Percentiles rank a stretch among this genome's conserved stretches.
Conservation (phyloP, 2,888 invertebrate genomes). For the Meteorus cinctellus region DNA sequence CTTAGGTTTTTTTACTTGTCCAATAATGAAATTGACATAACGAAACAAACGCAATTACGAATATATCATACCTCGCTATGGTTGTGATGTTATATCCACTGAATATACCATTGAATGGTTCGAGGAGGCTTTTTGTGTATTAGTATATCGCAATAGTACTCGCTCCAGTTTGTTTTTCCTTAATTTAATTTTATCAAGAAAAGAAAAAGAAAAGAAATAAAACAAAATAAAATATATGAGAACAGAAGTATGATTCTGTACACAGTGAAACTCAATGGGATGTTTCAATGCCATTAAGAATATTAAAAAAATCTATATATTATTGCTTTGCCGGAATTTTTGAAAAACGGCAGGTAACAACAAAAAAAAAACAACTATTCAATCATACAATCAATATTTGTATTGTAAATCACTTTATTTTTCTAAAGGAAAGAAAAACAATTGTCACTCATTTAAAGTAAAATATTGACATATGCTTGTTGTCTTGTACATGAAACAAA, state of each 20-base stretch:
- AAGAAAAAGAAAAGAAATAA: neutral
- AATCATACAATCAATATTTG: conserved; percentile 37
- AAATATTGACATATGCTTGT: conserved; percentile 41
- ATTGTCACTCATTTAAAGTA: conserved; percentile 41
- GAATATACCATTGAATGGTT: conserved; percentile 13
- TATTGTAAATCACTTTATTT: conserved; percentile 54
- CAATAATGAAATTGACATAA: conserved; percentile 17
- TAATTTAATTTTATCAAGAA: conserved; percentile 8
- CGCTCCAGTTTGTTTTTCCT: neutral
- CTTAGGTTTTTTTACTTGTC: conserved; percentile 20
- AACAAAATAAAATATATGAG: neutral
- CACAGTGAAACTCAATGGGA: neutral
- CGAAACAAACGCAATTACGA: neutral
- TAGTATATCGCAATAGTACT: neutral
- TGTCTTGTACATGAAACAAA: conserved; percentile 15
- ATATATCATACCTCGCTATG: conserved; percentile 21
- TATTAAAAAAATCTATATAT: neutral
- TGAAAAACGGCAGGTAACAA: conserved; percentile 22
- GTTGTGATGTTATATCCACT: conserved; percentile 36
- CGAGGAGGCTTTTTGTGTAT: neutral
- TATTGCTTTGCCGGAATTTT: conserved; percentile 10
- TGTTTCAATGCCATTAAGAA: neutral
- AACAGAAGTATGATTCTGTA: neutral
- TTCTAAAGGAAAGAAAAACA: conserved; percentile 44
- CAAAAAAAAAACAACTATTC: neutral